Conservation (phyloP, 1,140 invertebrate genomes). For the Galleria mellonella region DNA sequence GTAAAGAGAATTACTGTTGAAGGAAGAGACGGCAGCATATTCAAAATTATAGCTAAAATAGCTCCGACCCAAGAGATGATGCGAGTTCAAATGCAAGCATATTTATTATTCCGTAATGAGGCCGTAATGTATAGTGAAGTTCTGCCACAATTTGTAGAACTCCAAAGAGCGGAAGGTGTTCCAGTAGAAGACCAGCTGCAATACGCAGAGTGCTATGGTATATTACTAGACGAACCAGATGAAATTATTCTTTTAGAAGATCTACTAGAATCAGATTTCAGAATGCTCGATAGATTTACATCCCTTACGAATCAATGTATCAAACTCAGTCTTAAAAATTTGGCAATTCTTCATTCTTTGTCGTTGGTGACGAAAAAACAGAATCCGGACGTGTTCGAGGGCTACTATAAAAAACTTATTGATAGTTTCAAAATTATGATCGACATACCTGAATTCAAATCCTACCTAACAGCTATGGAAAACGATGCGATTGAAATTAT, state of each 20-base stretch:
- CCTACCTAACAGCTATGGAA: neutral
- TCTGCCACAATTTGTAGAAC: slow-evolving; percentile 39
- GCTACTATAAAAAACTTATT: slow-evolving; percentile 6
- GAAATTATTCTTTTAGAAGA: slow-evolving; percentile 76
- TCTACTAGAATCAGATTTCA: slow-evolving; percentile 55
- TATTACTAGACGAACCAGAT: slow-evolving; percentile 34
- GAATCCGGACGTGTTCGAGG: slow-evolving; percentile 34
- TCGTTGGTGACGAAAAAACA: slow-evolving; percentile 67
- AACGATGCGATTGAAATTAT: slow-evolving; percentile 1
- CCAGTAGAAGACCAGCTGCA: slow-evolving; percentile 26
- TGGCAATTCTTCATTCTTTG: slow-evolving; percentile 74
- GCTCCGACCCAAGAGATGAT: slow-evolving; percentile 2
- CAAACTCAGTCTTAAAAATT: slow-evolving; percentile 57
- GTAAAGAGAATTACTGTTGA: slow-evolving; percentile 17
- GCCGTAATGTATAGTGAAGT: slow-evolving; percentile 39
- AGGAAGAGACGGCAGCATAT: slow-evolving; percentile 5
- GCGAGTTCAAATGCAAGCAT: neutral
- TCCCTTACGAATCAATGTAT: slow-evolving; percentile 63
- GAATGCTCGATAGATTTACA: slow-evolving; percentile 59
- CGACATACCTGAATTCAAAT: neutral
- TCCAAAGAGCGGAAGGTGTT: slow-evolving; percentile 36
- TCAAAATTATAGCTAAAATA: slow-evolving; percentile 18
- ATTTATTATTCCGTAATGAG: slow-evolving; percentile 28
- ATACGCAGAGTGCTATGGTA: slow-evolving; percentile 55
- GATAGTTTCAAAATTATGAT: neutral